These are phyloP conservation scores for Oscheius sp. DNA, from an alignment of 2,888 invertebrate genomes.

Conservation along the genomic window DNA sequence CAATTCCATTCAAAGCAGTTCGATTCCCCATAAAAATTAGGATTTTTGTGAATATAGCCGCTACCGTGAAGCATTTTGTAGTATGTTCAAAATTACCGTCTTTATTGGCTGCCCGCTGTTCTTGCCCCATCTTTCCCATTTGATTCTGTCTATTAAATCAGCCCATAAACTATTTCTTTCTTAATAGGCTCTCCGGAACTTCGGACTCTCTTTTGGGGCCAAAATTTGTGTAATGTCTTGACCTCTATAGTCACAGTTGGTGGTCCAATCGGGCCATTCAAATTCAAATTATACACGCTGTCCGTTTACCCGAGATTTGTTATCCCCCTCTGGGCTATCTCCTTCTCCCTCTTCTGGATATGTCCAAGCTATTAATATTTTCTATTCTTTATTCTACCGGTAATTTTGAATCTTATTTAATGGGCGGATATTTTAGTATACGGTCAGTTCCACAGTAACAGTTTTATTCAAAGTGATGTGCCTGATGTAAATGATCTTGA, in stretches of 20 bases:
- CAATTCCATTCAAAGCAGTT: too few species aligned
- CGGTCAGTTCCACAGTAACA: conserved; percentile 5
- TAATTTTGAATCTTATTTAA: background rate
- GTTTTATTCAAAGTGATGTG: background rate
- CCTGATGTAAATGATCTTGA: too few species aligned
- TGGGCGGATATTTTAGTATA: background rate
- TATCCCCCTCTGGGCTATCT: background rate
- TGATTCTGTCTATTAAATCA: too few species aligned
- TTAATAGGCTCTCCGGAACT: too few species aligned
- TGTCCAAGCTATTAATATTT: background rate
- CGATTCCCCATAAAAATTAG: too few species aligned
- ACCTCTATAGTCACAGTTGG: conserved; percentile 30
- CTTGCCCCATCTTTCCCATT: too few species aligned
- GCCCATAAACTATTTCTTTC: too few species aligned
- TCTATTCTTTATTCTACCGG: background rate
- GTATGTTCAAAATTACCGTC: too few species aligned
- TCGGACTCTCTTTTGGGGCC: too few species aligned
- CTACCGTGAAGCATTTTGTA: too few species aligned
- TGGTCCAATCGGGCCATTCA: conserved; percentile 27
- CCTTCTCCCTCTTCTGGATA: background rate
- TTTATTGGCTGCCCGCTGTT: too few species aligned
- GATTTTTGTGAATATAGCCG: too few species aligned
- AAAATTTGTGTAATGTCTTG: background rate
- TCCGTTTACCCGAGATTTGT: background rate
- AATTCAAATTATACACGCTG: conserved; percentile 27